These are phyloP conservation scores for Geodia barretti DNA, from an alignment of 37 sponge, comb jelly and placozoan genomes.

Conservation along the genomic window DNA sequence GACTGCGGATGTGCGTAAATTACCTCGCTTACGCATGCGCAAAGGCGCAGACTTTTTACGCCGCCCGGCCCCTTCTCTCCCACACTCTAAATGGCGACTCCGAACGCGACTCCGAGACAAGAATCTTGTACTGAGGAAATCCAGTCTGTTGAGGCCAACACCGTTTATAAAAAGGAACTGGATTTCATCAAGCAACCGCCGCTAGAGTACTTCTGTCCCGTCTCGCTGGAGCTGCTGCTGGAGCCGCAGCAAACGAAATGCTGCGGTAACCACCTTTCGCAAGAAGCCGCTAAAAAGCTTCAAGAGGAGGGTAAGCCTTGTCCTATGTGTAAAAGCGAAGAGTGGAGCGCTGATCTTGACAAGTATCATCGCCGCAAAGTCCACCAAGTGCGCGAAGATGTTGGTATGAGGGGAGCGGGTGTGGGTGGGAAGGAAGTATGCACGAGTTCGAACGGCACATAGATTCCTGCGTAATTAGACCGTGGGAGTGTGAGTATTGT, in stretches of 20 bases:
- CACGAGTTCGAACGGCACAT: constrained; percentile 8
- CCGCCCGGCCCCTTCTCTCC: too few species aligned
- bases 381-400: constrained; percentile 16
- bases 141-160: too few species aligned
- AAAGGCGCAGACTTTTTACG: too few species aligned
- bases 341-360: constrained; percentile 4
- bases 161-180: background rate
- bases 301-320: background rate
- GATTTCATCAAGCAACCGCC: background rate
- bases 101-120: too few species aligned
- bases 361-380: constrained; percentile 24
- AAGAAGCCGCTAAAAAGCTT: background rate
- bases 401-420: constrained; percentile 29
- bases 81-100: too few species aligned
- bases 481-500: constrained; percentile 36
- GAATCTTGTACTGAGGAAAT: too few species aligned
- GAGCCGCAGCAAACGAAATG: background rate
- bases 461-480: constrained; percentile 21
- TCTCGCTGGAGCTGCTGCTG: background rate
- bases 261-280: background rate
- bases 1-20: background rate
- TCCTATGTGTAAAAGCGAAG: background rate
- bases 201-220: constrained; percentile 1
- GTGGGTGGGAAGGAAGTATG: constrained; percentile 44
- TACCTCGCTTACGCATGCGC: too few species aligned